Evolutionary conservation across 2,888 invertebrate species (phyloP), one percentile per base, ranked within the genome.

Genomic region (Brenthis daphne): DNA sequence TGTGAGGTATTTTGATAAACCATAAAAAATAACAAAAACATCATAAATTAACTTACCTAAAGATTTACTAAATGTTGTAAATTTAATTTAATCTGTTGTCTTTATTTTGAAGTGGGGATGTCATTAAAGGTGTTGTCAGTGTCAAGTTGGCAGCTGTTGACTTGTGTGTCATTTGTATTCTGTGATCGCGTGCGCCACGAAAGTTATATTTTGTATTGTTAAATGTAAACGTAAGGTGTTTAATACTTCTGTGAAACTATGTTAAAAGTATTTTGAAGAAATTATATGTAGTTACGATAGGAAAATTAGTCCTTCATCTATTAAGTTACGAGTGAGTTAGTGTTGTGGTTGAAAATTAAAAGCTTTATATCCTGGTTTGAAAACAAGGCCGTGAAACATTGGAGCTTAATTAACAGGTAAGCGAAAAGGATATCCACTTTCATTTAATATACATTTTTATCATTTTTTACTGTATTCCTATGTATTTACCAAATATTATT

Each of bases 311-410:
- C 12, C 29, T n/a, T 29, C 3, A 33, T 29, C 11, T 29, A 33
- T 61, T 61, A 12, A 60, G 29, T 48, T n/a, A 50, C n/a, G n/a
- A n/a, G 48, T 29, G 64, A 58, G 67, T 57, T 53, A 13, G 61
- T 53, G 53, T 53, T 20, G 72, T 74, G 79, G 80, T 80, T 82
- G 77, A 79, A 81, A 66, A 66, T 68, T 65, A 70, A 74, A 72
- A 73, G 68, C 65, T 70, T 70, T 65, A 72, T 70, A 74, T 77
- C 79, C 77, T 77, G 71, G 74, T 77, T 71, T 84, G 85, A 78
- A 76, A 80, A 83, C 84, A 85, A 87, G 86, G 85, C 80, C 85
- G 81, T 74, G 68, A 47, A 33, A 66, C 64, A 71, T 60, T 67
- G 57, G 16, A 55, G 58, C 54, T 68, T 68, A 73, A 68, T 68